A percentile compares a stretch with the other conserved stretches of the same genome.
These are phyloP conservation scores for Thymelicus sylvestris DNA, from an alignment of 2,888 invertebrate species.

Conservation along the genomic window DNA sequence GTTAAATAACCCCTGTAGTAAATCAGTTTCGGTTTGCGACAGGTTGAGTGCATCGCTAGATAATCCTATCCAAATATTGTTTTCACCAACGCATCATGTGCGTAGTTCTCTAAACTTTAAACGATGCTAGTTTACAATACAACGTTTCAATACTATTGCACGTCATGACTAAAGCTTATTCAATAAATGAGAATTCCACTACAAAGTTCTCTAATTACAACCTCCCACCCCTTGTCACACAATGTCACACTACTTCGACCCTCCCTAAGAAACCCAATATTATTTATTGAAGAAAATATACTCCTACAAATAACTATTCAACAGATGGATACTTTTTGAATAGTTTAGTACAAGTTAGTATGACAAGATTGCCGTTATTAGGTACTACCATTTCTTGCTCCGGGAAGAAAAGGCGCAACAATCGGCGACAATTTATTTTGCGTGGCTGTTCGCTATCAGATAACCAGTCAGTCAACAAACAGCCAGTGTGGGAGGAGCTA, in stretches of 20 bases:
- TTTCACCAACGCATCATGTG: not conserved
- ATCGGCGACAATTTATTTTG: not conserved
- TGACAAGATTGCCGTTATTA: not conserved
- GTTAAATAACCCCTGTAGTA: not conserved
- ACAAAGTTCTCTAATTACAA: too few relatives aligned
- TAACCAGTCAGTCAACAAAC: conserved; percentile 33
- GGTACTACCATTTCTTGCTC: not conserved
- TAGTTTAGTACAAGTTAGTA: too few relatives aligned
- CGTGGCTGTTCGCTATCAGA: conserved; percentile 8
- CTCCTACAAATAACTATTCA: too few relatives aligned
- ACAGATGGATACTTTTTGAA: too few relatives aligned
- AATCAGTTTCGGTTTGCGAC: not conserved
- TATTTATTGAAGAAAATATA: too few relatives aligned
- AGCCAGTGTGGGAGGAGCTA: conserved; percentile 62
- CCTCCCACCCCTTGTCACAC: too few relatives aligned
- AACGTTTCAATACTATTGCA: too few relatives aligned
- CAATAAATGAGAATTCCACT: too few relatives aligned
- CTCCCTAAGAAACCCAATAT: too few relatives aligned
- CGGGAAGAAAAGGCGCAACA: not conserved
- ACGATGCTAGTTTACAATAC: not conserved
- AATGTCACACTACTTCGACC: too few relatives aligned
- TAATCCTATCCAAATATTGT: not conserved
- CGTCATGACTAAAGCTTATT: too few relatives aligned
- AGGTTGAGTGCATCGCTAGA: not conserved
- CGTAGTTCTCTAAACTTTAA: not conserved